phyloP scores from a whole-genome alignment of 2,113 vertebrate genomes.

The Pollimyrus isidori region DNA sequence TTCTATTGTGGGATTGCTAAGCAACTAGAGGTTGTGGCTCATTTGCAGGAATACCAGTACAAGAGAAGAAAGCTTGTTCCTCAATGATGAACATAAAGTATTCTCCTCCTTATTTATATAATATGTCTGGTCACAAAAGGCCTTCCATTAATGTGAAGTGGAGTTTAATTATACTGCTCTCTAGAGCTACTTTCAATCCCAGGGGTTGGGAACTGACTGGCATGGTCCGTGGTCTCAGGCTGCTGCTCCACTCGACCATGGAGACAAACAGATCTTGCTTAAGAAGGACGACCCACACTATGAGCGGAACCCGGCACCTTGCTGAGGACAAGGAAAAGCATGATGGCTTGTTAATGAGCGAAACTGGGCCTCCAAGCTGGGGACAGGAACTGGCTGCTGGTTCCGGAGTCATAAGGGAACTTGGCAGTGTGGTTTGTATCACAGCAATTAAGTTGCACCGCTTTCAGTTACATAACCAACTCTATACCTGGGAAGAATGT shows the following conservation, averaged over 20 bases:
- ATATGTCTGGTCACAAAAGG: slow-evolving; percentile 9
- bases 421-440: background rate
- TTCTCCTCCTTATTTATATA: background rate
- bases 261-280: background rate
- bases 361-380: background rate
- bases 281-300: background rate
- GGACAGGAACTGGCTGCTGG: background rate
- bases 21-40: slow-evolving; percentile 4
- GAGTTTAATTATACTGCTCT: slow-evolving; percentile 4
- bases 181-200: background rate
- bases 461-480: background rate
- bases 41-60: background rate
- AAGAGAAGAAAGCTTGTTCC: background rate
- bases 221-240: background rate
- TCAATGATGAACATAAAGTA: background rate
- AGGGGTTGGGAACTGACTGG: background rate
- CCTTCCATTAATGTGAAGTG: background rate
- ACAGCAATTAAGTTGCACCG: background rate
- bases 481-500: background rate
- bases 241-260: background rate
- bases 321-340: background rate
- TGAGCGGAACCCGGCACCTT: background rate
- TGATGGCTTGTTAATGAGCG: background rate
- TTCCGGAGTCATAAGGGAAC: background rate
- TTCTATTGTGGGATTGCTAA: background rate